These are phyloP conservation scores for Pherbina coryleti DNA, from an alignment of 2,888 invertebrate genomes.

Conservation along the genomic window DNA sequence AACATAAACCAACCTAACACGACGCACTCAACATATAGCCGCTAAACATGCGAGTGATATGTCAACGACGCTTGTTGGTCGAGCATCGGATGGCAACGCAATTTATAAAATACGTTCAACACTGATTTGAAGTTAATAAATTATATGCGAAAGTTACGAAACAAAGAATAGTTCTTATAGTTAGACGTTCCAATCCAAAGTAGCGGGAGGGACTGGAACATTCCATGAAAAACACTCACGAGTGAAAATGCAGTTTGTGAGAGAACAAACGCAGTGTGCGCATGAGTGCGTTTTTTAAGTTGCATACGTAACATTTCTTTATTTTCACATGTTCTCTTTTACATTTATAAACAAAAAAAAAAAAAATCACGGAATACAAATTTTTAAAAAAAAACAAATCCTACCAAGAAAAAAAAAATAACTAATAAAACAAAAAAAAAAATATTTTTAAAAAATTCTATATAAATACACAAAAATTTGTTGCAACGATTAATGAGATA, in stretches of 20 bases:
- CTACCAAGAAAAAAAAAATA: no score
- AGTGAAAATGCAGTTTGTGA: neutral
- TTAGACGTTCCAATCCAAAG: neutral
- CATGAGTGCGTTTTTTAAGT: neutral
- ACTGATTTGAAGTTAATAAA: slow-evolving; percentile 11
- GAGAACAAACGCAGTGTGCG: neutral
- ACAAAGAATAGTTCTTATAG: neutral
- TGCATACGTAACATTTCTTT: no score
- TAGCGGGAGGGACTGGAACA: neutral
- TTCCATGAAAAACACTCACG: neutral
- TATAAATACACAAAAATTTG: no score
- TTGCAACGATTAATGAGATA: no score
- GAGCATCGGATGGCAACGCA: neutral
- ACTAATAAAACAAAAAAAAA: no score
- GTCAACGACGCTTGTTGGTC: neutral
- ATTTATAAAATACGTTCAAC: neutral
- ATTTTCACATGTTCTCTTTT: no score
- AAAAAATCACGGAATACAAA: no score
- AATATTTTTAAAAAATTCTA: no score
- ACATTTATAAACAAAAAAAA: no score
- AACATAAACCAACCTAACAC: neutral
- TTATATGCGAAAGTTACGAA: neutral
- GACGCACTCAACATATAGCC: neutral
- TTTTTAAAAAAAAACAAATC: no score
- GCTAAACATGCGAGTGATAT: no score